Evolutionary conservation across 2,888 invertebrate species (phyloP).

Genomic region (Drosophila merina): DNA sequence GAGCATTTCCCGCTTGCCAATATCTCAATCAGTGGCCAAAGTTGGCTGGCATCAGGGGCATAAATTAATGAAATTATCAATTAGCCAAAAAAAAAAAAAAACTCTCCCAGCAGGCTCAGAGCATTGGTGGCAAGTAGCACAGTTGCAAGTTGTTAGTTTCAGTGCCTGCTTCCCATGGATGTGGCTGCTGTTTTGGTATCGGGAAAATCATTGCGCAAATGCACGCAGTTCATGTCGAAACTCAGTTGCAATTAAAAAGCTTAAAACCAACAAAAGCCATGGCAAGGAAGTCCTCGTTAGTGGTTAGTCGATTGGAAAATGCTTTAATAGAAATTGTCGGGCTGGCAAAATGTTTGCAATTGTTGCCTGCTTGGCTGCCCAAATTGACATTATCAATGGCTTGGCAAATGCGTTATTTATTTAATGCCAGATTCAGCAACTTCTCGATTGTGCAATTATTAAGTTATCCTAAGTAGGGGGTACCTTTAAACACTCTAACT

Average conservation of each 20-base stretch:
- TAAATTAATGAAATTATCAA: conserved; percentile 72
- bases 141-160: neutral
- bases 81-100: conserved; percentile 37
- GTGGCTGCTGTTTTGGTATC: conserved; percentile 46
- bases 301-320: conserved; percentile 42
- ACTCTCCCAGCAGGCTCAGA: conserved; percentile 14
- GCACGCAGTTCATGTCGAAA: conserved; percentile 71
- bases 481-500: too few relatives aligned
- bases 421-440: conserved; percentile 38
- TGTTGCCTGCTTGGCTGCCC: conserved; percentile 42
- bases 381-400: conserved; percentile 59
- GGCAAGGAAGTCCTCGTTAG: conserved; percentile 57
- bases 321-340: conserved; percentile 62
- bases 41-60: conserved; percentile 44
- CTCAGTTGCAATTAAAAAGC: conserved; percentile 73
- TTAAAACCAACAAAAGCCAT: conserved; percentile 38
- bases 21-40: conserved; percentile 36
- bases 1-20: conserved; percentile 64
- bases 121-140: conserved; percentile 1
- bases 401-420: conserved; percentile 55
- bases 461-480: conserved; percentile 4
- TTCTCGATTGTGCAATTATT: conserved; percentile 37
- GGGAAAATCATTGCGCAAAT: conserved; percentile 73
- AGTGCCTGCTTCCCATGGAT: conserved; percentile 42
- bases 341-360: conserved; percentile 42